Conservation (phyloP, 2,888 invertebrate genomes). For the Drosophila borealis region DNA sequence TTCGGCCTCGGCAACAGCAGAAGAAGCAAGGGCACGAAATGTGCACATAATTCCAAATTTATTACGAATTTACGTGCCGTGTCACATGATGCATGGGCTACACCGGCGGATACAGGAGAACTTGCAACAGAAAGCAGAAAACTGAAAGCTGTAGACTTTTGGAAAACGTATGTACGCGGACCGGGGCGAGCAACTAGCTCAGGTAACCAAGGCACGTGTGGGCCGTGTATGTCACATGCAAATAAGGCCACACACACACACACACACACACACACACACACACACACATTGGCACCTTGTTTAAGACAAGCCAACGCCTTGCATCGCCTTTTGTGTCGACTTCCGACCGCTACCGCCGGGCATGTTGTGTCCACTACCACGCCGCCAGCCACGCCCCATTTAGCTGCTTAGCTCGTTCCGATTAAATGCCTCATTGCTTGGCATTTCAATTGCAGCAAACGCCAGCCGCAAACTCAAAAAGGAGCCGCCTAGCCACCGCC, state of each 20-base stretch:
- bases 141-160: slow-evolving; percentile 18
- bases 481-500: slow-evolving; percentile 31
- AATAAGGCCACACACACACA: slow-evolving; percentile 64
- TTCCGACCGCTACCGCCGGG: slow-evolving; percentile 26
- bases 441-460: slow-evolving; percentile 58
- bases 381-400: slow-evolving; percentile 30
- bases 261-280: slow-evolving; percentile 9
- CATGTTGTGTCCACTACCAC: slow-evolving; percentile 29
- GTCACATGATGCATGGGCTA: slow-evolving; percentile 61
- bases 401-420: slow-evolving; percentile 51
- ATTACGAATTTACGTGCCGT: slow-evolving; percentile 72
- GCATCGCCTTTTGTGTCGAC: slow-evolving; percentile 54
- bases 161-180: slow-evolving; percentile 20
- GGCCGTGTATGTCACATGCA: slow-evolving; percentile 65
- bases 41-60: slow-evolving; percentile 77
- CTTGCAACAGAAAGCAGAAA: slow-evolving; percentile 20
- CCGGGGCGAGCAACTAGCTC: slow-evolving; percentile 29
- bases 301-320: slow-evolving; percentile 54
- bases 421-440: slow-evolving; percentile 71
- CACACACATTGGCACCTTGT: slow-evolving; percentile 36
- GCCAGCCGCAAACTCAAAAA: slow-evolving; percentile 9
- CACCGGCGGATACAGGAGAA: slow-evolving; percentile 14
- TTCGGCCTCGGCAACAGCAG: slow-evolving; percentile 45
- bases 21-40: slow-evolving; percentile 54
- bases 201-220: slow-evolving; percentile 70